Conservation (phyloP, 1,140 invertebrate species). For the Anadara kagoshimensis region DNA sequence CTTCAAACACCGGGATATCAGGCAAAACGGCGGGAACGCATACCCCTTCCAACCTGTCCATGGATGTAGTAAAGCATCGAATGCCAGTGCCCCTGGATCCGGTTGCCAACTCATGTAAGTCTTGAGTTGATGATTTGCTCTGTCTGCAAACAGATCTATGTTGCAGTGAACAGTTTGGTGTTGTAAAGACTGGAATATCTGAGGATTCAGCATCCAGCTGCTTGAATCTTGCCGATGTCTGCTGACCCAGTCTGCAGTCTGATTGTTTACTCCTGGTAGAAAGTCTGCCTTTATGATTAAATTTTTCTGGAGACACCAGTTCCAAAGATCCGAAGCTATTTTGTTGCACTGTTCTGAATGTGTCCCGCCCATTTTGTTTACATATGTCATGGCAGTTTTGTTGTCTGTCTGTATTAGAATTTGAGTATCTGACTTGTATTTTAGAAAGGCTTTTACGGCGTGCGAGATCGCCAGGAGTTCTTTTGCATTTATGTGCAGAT, state of each 20-base stretch:
- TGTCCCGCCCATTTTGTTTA: slow-evolving; percentile 18
- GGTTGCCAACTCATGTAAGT: too few relatives aligned
- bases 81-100: too few relatives aligned
- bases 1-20: too few relatives aligned
- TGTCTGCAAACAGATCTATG: slow-evolving; percentile 37
- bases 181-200: slow-evolving; percentile 5
- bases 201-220: slow-evolving; percentile 19
- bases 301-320: slow-evolving; percentile 19
- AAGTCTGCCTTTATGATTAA: slow-evolving; percentile 16
- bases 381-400: too few relatives aligned
- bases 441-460: slow-evolving; percentile 8
- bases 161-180: slow-evolving; percentile 2
- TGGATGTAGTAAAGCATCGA: too few relatives aligned
- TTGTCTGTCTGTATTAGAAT: too few relatives aligned
- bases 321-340: slow-evolving; percentile 22
- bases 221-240: slow-evolving; percentile 11
- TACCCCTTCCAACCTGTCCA: too few relatives aligned
- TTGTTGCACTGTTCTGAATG: slow-evolving; percentile 1
- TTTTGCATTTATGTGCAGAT: slow-evolving; percentile 23
- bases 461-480: slow-evolving; percentile 6
- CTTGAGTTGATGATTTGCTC: slow-evolving; percentile 19
- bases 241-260: too few relatives aligned
- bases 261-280: slow-evolving; percentile 13
- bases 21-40: too few relatives aligned
- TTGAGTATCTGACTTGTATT: too few relatives aligned